Evolutionary conservation across 2,888 invertebrate species (phyloP), one percentile per base, ranked within the genome.

Genomic region (Acronicta leporina): DNA sequence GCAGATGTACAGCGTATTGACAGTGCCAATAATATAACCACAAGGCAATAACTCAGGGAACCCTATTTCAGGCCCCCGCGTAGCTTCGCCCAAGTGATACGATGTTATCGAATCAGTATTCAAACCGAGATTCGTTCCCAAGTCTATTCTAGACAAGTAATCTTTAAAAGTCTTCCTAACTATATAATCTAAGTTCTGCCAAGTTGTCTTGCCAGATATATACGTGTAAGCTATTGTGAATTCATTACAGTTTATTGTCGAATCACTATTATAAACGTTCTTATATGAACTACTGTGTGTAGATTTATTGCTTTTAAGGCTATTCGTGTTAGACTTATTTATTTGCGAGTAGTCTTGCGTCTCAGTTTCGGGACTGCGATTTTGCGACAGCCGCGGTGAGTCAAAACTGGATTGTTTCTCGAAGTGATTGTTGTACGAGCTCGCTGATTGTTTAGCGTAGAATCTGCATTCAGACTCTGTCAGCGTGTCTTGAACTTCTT

Each of bases 81-180:
- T 97, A 16, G 97, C 97, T 88, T 99, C 98, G 0, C 99, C 99
- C 80, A 99, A 95, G 85, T 98, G 98, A 90, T 99, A 99, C 75
- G 98, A 97, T 63, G 97, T 97, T 63, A 99, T 97, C 27, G 98
- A 98, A 84, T 99, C 99, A 11, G 96, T 96, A 75, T 96, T 96
- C 62, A 97, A 86, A 2, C 98, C 98, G 60, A 99, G 94, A 88
- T 97, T 98, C 46, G 98, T 97, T 14, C 97, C 97, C 0, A 98
- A 98, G 93, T 99, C 99, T 79, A 99, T 97, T 81, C 98, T 96
- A 45, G 98, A 96, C 55, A 98, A 95, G 90, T 99, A 99, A 83
- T 99, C 99, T 89, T 99, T 99, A 89, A 99, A 99, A 53, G 98
- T 97, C 89, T 98, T 97, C 80, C 98, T 95, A 68, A 99, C 97